Evolutionary conservation across 2,888 invertebrate species (phyloP).

Genomic region (Pasiphila rectangulata): DNA sequence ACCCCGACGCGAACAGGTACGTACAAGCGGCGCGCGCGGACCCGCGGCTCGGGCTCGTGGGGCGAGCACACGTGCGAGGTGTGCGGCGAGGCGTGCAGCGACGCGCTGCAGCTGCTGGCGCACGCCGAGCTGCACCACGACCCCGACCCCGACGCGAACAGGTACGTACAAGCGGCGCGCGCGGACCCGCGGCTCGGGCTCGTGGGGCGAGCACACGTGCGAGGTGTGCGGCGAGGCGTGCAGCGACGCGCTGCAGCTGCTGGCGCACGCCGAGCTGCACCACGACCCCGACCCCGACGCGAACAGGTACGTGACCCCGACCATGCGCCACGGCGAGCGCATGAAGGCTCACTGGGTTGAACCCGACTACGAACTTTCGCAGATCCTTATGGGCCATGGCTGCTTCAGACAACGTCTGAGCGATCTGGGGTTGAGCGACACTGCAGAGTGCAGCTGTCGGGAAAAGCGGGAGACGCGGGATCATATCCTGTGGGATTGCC

Average conservation of each 20-base stretch:
- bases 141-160: slow-evolving; percentile 28
- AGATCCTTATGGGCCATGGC: too few relatives aligned
- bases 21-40: slow-evolving; percentile 68
- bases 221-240: slow-evolving; percentile 64
- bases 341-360: too few relatives aligned
- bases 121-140: slow-evolving; percentile 78
- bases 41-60: slow-evolving; percentile 56
- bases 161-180: slow-evolving; percentile 67
- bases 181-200: slow-evolving; percentile 48
- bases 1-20: slow-evolving; percentile 39
- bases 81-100: slow-evolving; percentile 78
- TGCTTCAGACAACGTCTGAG: too few relatives aligned
- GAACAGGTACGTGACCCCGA: too few relatives aligned
- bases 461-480: too few relatives aligned
- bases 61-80: slow-evolving; percentile 44
- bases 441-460: too few relatives aligned
- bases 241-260: slow-evolving; percentile 86
- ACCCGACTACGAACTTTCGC: too few relatives aligned
- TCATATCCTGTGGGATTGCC: too few relatives aligned
- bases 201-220: slow-evolving; percentile 59
- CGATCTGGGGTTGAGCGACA: too few relatives aligned
- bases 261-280: slow-evolving; percentile 83
- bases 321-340: too few relatives aligned
- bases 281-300: slow-evolving; percentile 12
- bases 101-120: slow-evolving; percentile 87